phyloP scores from a whole-genome alignment of 2,113 vertebrate genomes.

The Zootoca vivipara region DNA sequence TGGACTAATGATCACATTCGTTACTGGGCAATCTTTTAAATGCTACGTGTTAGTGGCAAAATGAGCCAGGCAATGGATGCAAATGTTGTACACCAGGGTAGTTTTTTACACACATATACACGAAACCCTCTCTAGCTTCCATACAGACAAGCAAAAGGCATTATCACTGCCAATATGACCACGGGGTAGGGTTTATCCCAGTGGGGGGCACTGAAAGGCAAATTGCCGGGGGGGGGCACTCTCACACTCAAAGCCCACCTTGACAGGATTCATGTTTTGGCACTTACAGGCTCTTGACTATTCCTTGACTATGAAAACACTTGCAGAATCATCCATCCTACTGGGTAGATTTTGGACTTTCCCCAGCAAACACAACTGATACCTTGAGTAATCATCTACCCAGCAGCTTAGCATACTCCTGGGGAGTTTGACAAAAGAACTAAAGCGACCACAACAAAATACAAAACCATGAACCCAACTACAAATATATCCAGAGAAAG shows the following conservation, averaged over 20 bases:
- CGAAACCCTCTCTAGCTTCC: too few relatives aligned
- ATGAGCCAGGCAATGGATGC: too few relatives aligned
- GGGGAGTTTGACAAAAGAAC: neutral
- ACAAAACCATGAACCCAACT: neutral
- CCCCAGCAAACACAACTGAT: neutral
- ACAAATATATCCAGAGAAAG: neutral
- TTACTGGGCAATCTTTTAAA: too few relatives aligned
- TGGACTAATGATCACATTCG: too few relatives aligned
- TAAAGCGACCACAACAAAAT: too few relatives aligned
- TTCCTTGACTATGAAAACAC: neutral
- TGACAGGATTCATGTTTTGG: neutral
- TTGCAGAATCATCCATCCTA: neutral
- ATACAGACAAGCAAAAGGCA: too few relatives aligned
- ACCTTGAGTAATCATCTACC: neutral
- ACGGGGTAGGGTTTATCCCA: too few relatives aligned
- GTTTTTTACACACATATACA: too few relatives aligned
- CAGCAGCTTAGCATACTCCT: neutral
- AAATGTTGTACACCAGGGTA: too few relatives aligned
- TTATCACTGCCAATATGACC: too few relatives aligned
- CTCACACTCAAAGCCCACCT: neutral
- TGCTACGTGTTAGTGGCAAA: too few relatives aligned
- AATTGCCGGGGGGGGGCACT: neutral
- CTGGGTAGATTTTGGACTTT: neutral
- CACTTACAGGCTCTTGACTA: too few relatives aligned
- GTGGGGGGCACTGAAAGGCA: neutral